These are phyloP conservation scores for Adelphocoris suturalis DNA, from an alignment of 2,888 invertebrate species.

Conservation along the genomic window DNA sequence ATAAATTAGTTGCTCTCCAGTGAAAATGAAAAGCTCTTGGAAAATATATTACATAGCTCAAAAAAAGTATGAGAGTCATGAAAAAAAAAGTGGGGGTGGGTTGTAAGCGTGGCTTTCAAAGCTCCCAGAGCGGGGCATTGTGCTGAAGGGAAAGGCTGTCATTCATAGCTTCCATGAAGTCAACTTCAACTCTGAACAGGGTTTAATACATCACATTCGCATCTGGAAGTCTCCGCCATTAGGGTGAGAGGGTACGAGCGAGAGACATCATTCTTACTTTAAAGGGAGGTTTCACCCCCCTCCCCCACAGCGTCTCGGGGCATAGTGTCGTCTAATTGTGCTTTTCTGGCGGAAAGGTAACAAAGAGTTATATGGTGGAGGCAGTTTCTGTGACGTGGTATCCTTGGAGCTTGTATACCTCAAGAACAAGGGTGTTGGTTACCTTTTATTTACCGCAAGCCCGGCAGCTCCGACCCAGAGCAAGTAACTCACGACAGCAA, in stretches of 20 bases:
- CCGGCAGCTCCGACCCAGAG: no score
- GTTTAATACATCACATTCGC: slow-evolving; percentile 53
- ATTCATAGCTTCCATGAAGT: slow-evolving; percentile 50
- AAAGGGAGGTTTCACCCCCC: background rate
- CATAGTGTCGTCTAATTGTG: slow-evolving; percentile 28
- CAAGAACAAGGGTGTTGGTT: slow-evolving; percentile 4
- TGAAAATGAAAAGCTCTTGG: no score
- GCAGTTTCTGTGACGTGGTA: background rate
- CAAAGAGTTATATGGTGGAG: slow-evolving; percentile 22
- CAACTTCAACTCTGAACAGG: slow-evolving; percentile 4
- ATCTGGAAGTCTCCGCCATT: slow-evolving; percentile 34
- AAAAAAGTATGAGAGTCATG: background rate
- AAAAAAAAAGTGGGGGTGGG: background rate
- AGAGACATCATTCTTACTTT: slow-evolving; percentile 41
- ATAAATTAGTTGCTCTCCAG: no score
- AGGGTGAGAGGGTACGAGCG: slow-evolving; percentile 15
- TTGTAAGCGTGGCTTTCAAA: background rate
- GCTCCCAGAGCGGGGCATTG: background rate
- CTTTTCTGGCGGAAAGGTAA: slow-evolving; percentile 12
- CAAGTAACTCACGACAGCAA: no score
- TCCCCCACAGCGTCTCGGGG: background rate
- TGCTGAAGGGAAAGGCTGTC: slow-evolving; percentile 54
- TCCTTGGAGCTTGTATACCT: background rate
- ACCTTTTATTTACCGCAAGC: background rate
- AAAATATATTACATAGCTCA: no score